Evolutionary conservation across 2,113 vertebrate species (phyloP).

Genomic region (Camelus dromedarius): DNA sequence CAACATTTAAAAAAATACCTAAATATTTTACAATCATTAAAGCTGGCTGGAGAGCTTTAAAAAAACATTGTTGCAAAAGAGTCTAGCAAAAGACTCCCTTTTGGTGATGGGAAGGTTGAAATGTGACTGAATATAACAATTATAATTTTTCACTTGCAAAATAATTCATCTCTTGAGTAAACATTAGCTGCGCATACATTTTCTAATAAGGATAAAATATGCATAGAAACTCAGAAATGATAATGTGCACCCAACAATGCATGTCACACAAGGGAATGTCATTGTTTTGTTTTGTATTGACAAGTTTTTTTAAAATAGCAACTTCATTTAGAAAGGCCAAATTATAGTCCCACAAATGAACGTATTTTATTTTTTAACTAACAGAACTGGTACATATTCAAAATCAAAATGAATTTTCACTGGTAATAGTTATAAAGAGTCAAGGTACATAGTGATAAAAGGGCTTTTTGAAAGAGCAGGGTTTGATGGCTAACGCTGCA

Average conservation of each 20-base stretch:
- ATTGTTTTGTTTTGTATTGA: conserved; percentile 34
- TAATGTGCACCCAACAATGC: neutral
- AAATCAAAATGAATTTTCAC: neutral
- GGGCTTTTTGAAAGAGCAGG: neutral
- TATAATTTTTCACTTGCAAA: conserved; percentile 54
- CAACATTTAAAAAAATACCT: conserved; percentile 76
- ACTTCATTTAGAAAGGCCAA: conserved; percentile 7
- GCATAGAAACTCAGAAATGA: conserved; percentile 64
- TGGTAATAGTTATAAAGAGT: neutral
- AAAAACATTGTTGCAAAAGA: conserved; percentile 51
- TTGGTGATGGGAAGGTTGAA: conserved; percentile 58
- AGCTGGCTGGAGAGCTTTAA: conserved; percentile 56
- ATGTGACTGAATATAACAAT: conserved; percentile 16
- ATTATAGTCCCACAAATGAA: conserved; percentile 27
- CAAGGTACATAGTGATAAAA: neutral
- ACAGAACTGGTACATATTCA: neutral
- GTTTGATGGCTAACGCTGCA: neutral
- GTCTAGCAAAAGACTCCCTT: conserved; percentile 57
- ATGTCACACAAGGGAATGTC: neutral
- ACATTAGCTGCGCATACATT: conserved; percentile 35
- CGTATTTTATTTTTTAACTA: neutral
- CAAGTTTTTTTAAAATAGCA: neutral
- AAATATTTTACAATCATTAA: conserved; percentile 81
- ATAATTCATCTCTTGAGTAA: conserved; percentile 69
- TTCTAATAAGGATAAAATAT: conserved; percentile 58